These are phyloP conservation scores for Oikopleura dioica DNA, from an alignment of 23 tunicate genomes.

Conservation along the genomic window DNA sequence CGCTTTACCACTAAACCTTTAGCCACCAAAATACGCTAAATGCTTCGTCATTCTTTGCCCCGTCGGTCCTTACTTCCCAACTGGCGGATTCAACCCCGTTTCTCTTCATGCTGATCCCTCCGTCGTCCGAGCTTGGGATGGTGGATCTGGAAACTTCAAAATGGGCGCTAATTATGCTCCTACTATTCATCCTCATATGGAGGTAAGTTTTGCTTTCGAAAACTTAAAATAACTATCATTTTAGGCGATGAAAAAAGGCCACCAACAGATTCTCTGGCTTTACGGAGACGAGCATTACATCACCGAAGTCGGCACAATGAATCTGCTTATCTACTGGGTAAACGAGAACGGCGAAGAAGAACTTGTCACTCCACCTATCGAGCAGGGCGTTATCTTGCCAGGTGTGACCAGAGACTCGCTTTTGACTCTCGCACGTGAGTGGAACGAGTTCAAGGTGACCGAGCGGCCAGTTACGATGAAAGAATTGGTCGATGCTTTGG, in stretches of 20 bases:
- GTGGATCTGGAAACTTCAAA: conserved; percentile 76
- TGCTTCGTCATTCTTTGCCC: conserved; percentile 34
- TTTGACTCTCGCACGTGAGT: conserved; percentile 29
- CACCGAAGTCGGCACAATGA: conserved; percentile 97
- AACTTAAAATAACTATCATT: neutral
- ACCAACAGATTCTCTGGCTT: conserved; percentile 80
- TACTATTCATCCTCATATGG: neutral
- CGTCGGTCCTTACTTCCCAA: conserved; percentile 83
- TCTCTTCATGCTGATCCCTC: conserved; percentile 84
- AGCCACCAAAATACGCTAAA: conserved; percentile 9
- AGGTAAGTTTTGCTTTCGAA: neutral
- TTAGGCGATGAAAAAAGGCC: conserved; percentile 42
- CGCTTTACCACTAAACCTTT: neutral
- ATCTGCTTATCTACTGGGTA: conserved; percentile 75
- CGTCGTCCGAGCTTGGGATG: conserved; percentile 53
- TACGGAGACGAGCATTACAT: conserved; percentile 62
- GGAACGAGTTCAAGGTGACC: conserved; percentile 74
- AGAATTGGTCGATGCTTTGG: conserved; percentile 36
- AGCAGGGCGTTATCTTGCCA: conserved; percentile 59
- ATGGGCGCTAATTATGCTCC: conserved; percentile 22
- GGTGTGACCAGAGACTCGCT: conserved; percentile 66
- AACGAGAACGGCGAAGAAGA: conserved; percentile 89
- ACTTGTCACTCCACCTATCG: conserved; percentile 77
- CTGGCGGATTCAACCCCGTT: conserved; percentile 81
- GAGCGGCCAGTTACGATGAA: conserved; percentile 56